Evolutionary conservation across 2,888 invertebrate genomes (phyloP), one percentile per base, ranked within the genome.

Genomic region (Pollenia angustigena): DNA sequence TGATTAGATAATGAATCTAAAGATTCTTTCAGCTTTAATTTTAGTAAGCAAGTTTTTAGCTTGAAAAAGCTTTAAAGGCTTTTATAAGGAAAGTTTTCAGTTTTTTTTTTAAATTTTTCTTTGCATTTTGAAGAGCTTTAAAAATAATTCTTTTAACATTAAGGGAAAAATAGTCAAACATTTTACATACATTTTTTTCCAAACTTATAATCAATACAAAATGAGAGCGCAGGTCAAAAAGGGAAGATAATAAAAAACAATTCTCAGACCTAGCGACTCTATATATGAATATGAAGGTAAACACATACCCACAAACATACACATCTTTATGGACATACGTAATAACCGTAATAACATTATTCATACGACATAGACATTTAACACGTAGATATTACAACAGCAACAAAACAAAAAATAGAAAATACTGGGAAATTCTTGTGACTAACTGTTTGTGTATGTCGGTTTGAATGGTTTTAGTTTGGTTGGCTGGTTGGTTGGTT

Each of bases 151-250:
- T 4, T 32, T 32, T 32, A 32, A 32, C 32, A 32, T 32, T 32
- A 32, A 32, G 32, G 6, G 32, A 32, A 32, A 6, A 6, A 6
- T 6, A 32, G 32, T 32, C 4, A 32, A 32, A 32, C 0, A 32
- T 32, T 4, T 32, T 32, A 6, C 32, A 32, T 32, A 6, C 0
- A 6, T 32, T 32, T 4, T 32, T 32, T 32, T 32, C 6, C 68
- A 66, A 85, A 32, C 32, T 32, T 32, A 32, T 32, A 83, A 88
- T 88, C 88, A 88, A 88, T 88, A 88, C 60, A 83, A 76, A 87
- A 56, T 60, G 76, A 87, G 85, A 85, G 88, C 88, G 88, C 88
- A 88, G 76, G 88, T 87, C 88, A 87, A 68, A 84, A 68, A 58
- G 1, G 14, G 1, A 76, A 75, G 23, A 23, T 23, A 85, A 52